Conservation (phyloP, 2,113 vertebrate genomes). For the Phylloscopus whistleri region DNA sequence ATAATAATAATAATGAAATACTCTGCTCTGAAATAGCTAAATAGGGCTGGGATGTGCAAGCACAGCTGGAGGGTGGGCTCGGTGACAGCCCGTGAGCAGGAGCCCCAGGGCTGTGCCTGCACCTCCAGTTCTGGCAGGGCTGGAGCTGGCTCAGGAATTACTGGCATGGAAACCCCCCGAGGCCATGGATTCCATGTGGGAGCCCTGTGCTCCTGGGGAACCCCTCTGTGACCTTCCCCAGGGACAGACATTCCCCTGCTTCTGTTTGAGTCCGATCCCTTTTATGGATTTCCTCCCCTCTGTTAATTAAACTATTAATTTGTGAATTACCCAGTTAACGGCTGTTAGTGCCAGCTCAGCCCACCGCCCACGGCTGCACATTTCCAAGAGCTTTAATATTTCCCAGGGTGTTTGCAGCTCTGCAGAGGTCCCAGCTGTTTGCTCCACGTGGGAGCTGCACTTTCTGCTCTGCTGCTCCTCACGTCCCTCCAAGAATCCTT, state of each 20-base stretch:
- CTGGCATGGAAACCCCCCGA: neutral
- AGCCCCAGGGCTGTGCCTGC: neutral
- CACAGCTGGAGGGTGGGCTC: neutral
- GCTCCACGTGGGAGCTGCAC: neutral
- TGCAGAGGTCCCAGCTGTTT: neutral
- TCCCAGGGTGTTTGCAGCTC: neutral
- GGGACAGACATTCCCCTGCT: neutral
- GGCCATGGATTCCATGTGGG: neutral
- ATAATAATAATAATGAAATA: neutral
- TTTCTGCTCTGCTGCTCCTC: neutral
- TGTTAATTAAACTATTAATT: neutral
- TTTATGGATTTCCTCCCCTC: neutral
- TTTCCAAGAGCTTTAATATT: neutral
- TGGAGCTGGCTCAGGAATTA: neutral
- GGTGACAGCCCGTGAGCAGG: neutral
- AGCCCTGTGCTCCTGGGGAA: neutral
- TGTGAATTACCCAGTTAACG: neutral
- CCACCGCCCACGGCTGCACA: neutral
- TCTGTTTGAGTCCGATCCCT: neutral
- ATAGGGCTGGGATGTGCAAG: rapidly evolving
- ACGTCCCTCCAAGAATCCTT: neutral
- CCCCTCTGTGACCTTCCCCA: neutral
- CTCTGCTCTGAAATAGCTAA: neutral
- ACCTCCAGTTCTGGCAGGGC: neutral
- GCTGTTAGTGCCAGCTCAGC: neutral